A percentile compares a stretch with the other conserved stretches of the same genome.
phyloP scores from a whole-genome alignment of 2,888 invertebrate species.

The Drosophila antonietae region DNA sequence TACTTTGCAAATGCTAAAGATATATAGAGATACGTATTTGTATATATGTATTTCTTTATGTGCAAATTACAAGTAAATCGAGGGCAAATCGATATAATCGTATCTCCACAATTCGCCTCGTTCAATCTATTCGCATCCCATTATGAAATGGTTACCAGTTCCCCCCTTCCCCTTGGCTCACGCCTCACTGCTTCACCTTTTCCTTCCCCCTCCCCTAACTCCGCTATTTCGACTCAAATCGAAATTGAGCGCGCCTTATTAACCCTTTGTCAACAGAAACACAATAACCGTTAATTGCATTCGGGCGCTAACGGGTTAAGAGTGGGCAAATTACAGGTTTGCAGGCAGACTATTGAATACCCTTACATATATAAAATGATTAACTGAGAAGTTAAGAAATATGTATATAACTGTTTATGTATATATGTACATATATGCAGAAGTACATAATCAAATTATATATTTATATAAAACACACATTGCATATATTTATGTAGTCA shows the following conservation, averaged over 20 bases:
- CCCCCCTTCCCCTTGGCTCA: neutral
- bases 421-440: neutral
- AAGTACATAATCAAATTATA: too few relatives aligned
- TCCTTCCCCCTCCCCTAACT: too few relatives aligned
- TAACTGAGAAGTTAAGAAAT: too few relatives aligned
- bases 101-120: neutral
- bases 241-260: slow-evolving; percentile 14
- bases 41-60: neutral
- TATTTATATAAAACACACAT: too few relatives aligned
- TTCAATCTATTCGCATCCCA: slow-evolving; percentile 3
- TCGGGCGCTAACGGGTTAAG: slow-evolving; percentile 24
- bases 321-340: neutral
- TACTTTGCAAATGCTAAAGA: slow-evolving; percentile 25
- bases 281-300: slow-evolving; percentile 49
- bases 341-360: neutral
- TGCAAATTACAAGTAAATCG: slow-evolving; percentile 35
- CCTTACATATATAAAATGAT: neutral
- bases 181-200: too few relatives aligned
- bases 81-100: slow-evolving; percentile 39
- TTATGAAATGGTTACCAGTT: slow-evolving; percentile 22
- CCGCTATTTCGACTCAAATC: neutral
- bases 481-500: too few relatives aligned
- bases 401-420: neutral
- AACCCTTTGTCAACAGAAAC: slow-evolving; percentile 44
- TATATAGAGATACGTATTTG: neutral